Conservation (phyloP, 92 coral and sea anemone species). For the Actinostola sp. region DNA sequence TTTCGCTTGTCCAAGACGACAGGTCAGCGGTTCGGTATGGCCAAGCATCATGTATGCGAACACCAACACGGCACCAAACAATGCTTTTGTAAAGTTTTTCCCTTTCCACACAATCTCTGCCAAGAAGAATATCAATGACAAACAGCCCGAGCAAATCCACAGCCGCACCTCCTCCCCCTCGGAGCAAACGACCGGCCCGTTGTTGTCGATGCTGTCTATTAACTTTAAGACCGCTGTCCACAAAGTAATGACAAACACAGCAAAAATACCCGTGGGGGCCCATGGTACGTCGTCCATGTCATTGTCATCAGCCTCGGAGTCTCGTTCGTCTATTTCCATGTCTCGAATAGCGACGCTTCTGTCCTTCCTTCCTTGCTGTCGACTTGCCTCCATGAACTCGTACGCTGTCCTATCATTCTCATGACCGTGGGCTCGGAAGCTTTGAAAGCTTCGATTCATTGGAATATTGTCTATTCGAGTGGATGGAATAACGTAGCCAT, state of each 20-base stretch:
- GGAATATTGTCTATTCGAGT: constrained; percentile 40
- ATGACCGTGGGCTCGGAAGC: constrained; percentile 40
- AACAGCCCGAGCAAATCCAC: constrained; percentile 79
- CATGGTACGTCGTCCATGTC: constrained; percentile 55
- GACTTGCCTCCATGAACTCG: constrained; percentile 62
- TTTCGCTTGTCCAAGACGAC: constrained; percentile 70
- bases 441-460: constrained; percentile 45
- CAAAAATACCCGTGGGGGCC: constrained; percentile 82
- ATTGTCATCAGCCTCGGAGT: constrained; percentile 17
- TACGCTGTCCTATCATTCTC: constrained; percentile 59
- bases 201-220: constrained; percentile 68
- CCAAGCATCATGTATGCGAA: constrained; percentile 70
- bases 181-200: constrained; percentile 73
- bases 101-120: constrained; percentile 79
- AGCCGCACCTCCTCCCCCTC: constrained; percentile 81
- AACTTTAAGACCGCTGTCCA: constrained; percentile 84
- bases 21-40: constrained; percentile 76
- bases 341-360: constrained; percentile 35
- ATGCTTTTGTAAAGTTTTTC: constrained; percentile 63
- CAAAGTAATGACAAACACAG: constrained; percentile 64
- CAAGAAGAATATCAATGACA: constrained; percentile 66
- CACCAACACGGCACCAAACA: constrained; percentile 74
- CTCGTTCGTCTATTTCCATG: constrained; percentile 30
- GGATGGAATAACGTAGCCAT: constrained; percentile 1
- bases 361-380: background rate